Evolutionary conservation across 2,888 invertebrate species (phyloP).

Genomic region (Acleris cristana): DNA sequence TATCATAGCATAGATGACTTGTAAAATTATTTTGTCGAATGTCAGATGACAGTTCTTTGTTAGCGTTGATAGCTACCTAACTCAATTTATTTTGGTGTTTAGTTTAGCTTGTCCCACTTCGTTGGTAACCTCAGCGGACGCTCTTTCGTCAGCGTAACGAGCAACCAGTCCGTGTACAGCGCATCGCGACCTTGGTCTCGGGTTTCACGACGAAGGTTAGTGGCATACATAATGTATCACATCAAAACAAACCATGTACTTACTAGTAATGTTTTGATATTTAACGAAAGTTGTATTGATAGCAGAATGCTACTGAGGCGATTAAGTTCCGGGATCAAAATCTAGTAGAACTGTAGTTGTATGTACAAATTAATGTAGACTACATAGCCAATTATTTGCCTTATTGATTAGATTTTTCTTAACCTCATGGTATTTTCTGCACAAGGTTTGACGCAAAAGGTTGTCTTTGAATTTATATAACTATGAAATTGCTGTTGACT

Average conservation of each 20-base stretch:
- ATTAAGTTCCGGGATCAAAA: not conserved
- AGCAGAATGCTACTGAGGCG: not conserved
- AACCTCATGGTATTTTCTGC: too few species aligned
- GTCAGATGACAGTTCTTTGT: conserved; percentile 55
- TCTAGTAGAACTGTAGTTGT: too few species aligned
- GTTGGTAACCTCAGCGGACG: conserved; percentile 85
- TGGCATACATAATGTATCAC: conserved; percentile 43
- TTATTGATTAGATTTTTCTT: too few species aligned
- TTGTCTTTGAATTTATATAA: too few species aligned
- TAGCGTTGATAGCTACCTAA: conserved; percentile 40
- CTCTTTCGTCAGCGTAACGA: conserved; percentile 84
- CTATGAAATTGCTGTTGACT: too few species aligned
- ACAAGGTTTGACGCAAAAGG: too few species aligned
- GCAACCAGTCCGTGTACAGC: conserved; percentile 85
- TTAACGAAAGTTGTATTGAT: conserved; percentile 16
- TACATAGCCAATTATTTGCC: too few species aligned
- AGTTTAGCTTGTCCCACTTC: conserved; percentile 85
- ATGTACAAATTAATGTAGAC: too few species aligned
- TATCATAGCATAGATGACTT: conserved; percentile 23
- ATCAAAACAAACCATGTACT: conserved; percentile 50
- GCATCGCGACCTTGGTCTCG: conserved; percentile 87
- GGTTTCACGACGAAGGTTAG: conserved; percentile 86
- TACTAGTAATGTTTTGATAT: conserved; percentile 27
- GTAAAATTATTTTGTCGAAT: conserved; percentile 24
- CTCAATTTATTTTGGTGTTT: conserved; percentile 59